A percentile compares a stretch with the other conserved stretches of the same genome.
These are phyloP conservation scores for Leptopilina boulardi DNA, from an alignment of 1,140 invertebrate species.

Conservation along the genomic window DNA sequence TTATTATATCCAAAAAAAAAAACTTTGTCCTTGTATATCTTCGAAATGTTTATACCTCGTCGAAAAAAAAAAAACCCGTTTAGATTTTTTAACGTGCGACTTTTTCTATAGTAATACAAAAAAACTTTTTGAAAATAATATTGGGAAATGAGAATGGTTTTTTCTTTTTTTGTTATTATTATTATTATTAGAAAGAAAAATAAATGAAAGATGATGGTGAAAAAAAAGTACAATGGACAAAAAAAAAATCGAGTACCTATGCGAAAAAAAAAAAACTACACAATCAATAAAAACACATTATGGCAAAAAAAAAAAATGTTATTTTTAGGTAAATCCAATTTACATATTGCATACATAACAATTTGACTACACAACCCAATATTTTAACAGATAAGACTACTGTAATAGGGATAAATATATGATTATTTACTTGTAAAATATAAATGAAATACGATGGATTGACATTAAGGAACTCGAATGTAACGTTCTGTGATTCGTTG, in stretches of 20 bases:
- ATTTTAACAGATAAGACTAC: constrained; percentile 75
- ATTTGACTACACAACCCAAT: constrained; percentile 72
- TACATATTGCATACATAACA: constrained; percentile 70
- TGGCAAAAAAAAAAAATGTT: constrained; percentile 63
- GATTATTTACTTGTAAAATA: constrained; percentile 75
- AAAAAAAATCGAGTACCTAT: constrained; percentile 69
- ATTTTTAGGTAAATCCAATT: constrained; percentile 76
- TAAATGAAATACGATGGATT: constrained; percentile 73
- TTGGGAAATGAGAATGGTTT: constrained; percentile 57
- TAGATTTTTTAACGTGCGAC: constrained; percentile 51
- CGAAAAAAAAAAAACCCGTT: constrained; percentile 50
- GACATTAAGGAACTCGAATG: constrained; percentile 76
- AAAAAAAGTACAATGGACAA: constrained; percentile 69
- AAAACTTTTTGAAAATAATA: constrained; percentile 61
- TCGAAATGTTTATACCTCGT: constrained; percentile 59
- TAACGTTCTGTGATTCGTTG: constrained; percentile 78
- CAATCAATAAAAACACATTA: constrained; percentile 69
- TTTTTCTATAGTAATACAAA: constrained; percentile 58
- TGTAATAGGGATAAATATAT: constrained; percentile 74
- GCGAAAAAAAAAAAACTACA: constrained; percentile 61
- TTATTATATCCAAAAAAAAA: constrained; percentile 53
- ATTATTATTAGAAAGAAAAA: constrained; percentile 52
- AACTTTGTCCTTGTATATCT: constrained; percentile 70
- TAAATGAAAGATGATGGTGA: constrained; percentile 42
- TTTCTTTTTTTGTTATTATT: no score